phyloP scores from a whole-genome alignment of 2,113 vertebrate species.

The Tringa solitaria region DNA sequence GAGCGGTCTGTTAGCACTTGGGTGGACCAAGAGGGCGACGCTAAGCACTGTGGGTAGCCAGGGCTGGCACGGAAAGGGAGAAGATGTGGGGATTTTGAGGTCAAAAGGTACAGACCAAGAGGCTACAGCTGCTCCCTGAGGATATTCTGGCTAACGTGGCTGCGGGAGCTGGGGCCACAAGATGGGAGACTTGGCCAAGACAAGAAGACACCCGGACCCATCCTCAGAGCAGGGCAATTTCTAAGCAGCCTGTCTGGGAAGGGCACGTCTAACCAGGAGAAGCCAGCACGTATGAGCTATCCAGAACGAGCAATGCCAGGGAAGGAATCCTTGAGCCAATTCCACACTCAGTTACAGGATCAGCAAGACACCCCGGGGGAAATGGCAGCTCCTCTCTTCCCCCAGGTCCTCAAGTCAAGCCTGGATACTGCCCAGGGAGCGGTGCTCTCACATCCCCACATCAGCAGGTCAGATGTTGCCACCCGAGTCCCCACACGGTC shows the following conservation, averaged over 20 bases:
- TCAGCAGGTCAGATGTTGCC: background rate
- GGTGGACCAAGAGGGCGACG: background rate
- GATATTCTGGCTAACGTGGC: background rate
- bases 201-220: background rate
- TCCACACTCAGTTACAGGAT: rapidly evolving
- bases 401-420: background rate
- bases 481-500: rapidly evolving
- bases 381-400: background rate
- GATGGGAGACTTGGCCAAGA: background rate
- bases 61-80: background rate
- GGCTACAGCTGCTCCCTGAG: background rate
- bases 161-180: background rate
- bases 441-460: background rate
- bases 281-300: background rate
- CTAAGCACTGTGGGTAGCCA: background rate
- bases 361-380: background rate
- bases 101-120: background rate
- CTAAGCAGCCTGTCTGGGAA: background rate
- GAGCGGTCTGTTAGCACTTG: background rate
- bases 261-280: background rate
- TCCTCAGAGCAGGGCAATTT: background rate
- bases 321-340: background rate
- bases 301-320: background rate
- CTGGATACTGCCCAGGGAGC: background rate
- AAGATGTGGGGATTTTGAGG: background rate